Evolutionary conservation across 2,888 invertebrate species (phyloP).

Genomic region (Adelognathus sp.): DNA sequence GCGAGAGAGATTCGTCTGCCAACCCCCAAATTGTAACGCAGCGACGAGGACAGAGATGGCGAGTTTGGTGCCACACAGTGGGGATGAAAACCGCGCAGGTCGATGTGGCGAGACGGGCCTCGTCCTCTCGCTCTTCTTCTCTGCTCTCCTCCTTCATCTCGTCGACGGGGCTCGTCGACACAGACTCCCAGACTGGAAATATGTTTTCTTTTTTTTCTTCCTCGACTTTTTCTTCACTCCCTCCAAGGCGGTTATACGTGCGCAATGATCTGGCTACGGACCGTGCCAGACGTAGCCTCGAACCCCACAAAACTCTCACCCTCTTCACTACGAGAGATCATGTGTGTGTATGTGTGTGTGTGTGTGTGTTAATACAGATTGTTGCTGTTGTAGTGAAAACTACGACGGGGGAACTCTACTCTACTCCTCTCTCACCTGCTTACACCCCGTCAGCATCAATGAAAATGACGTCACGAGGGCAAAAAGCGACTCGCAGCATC

Average conservation of each 20-base stretch:
- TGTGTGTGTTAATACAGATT: not conserved
- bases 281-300: not conserved
- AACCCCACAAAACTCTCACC: conserved; percentile 37
- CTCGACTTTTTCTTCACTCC: not conserved
- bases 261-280: conserved; percentile 18
- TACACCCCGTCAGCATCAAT: conserved; percentile 81
- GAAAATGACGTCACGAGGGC: conserved; percentile 82
- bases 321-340: not conserved
- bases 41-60: conserved; percentile 27
- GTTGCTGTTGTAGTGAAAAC: conserved; percentile 20
- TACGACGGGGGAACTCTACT: conserved; percentile 45
- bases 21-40: conserved; percentile 14
- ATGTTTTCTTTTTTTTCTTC: not conserved
- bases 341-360: conserved; percentile 22
- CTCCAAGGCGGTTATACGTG: conserved; percentile 4
- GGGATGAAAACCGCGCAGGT: conserved; percentile 73
- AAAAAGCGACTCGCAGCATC: conserved; percentile 79
- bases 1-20: conserved; percentile 45
- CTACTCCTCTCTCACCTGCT: conserved; percentile 62
- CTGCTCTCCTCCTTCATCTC: conserved; percentile 30
- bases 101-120: conserved; percentile 81
- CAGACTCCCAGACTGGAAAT: not conserved
- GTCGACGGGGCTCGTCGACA: not conserved
- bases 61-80: conserved; percentile 46
- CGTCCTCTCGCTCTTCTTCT: conserved; percentile 78